Conservation (phyloP, 2,797 vertebrate species). For the Manis pentadactyla region DNA sequence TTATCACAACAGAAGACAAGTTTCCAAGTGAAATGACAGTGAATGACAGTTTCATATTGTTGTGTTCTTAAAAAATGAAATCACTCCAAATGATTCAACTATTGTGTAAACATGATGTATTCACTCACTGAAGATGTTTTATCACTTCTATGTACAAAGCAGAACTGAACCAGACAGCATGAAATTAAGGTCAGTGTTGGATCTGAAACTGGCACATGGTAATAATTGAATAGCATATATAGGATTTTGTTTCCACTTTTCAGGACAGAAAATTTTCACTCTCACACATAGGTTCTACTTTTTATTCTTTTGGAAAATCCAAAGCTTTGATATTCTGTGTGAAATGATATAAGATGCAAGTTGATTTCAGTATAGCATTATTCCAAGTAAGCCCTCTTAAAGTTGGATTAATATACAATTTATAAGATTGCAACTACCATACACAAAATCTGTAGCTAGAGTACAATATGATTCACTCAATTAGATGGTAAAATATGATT, state of each 20-base stretch:
- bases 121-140: conserved; percentile 68
- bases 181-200: conserved; percentile 79
- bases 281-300: background rate
- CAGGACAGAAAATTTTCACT: background rate
- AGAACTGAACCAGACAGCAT: conserved; percentile 70
- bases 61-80: conserved; percentile 64
- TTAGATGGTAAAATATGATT: background rate
- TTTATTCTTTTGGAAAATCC: conserved; percentile 24
- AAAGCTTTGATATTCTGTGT: conserved; percentile 4
- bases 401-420: background rate
- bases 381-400: background rate
- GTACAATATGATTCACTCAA: background rate
- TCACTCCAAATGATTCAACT: conserved; percentile 69
- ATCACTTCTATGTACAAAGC: conserved; percentile 66
- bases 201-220: conserved; percentile 62
- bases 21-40: conserved; percentile 27
- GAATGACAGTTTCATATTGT: conserved; percentile 54
- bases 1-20: background rate
- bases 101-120: conserved; percentile 73
- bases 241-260: conserved; percentile 46
- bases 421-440: background rate
- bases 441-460: background rate
- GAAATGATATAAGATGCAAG: background rate
- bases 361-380: background rate
- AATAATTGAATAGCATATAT: conserved; percentile 39